Evolutionary conservation across 2,888 invertebrate genomes (phyloP), one percentile per base, ranked within the genome.

Genomic region (Escarpia spicata): DNA sequence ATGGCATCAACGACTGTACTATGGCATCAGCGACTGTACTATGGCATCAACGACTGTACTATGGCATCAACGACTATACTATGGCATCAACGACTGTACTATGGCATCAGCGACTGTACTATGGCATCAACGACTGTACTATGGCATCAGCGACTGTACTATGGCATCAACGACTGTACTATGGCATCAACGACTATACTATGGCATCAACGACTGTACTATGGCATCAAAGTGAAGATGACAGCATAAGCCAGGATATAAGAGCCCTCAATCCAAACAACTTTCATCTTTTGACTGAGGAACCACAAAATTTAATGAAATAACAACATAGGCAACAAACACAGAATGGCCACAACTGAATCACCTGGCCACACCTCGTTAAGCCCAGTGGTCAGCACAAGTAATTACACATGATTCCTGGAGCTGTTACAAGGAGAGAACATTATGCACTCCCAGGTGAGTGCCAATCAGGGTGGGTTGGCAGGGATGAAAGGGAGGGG

Each of bases 391-490:
- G 3, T n/a, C 19, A 75, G 19, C 26, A 26, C 75, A 75, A 26
- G 19, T 75, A 75, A 75, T 75, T 75, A 75, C 75, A 75, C n/a
- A 75, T 75, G 75, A 75, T 75, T 75, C n/a, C 75, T 75, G 75
- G 75, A 26, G 75, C 15, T 15, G 19, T 26, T 19, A 75, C 75
- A 75, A 26, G 19, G 75, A 15, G 19, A n/a, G 75, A 75, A 75
- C 15, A 75, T 75, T 15, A 75, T 6, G 19, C 75, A 75, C 26
- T 75, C 75, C 75, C 75, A 75, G 15, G 75, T 75, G 75, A 75
- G 75, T 75, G 75, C 75, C 75, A 75, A 75, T 75, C 75, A 75
- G n/a, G 75, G 75, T 26, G 19, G 19, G 26, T n/a, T 37, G 75
- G 26, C 19, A 4, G 75, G 75, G 75, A 75, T 75, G n/a, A 75